Percentiles rank a stretch among this genome's conserved stretches.
These are phyloP conservation scores for Cheirogaleus medius DNA, from an alignment of 2,113 vertebrate genomes.

Conservation along the genomic window DNA sequence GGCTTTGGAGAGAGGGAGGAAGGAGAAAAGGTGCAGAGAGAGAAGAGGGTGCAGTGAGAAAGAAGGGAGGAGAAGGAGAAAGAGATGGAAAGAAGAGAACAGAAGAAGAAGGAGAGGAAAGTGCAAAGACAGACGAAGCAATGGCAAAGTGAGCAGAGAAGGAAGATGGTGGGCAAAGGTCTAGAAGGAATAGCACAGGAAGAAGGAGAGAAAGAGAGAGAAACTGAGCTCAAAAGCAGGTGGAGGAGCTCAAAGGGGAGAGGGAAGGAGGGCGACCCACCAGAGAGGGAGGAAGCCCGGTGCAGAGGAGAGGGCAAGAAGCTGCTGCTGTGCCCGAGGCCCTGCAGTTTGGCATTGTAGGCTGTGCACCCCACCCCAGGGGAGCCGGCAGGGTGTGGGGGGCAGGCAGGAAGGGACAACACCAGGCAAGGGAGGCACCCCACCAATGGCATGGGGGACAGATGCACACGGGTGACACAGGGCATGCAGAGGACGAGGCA, in stretches of 20 bases:
- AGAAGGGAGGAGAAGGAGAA: neutral
- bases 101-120: neutral
- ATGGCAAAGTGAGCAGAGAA: neutral
- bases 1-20: no score
- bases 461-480: conserved; percentile 73
- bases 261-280: conserved; percentile 86
- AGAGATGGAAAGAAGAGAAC: neutral
- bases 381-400: conserved; percentile 81
- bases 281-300: conserved; percentile 91
- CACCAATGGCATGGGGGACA: neutral
- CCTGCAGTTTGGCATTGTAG: conserved; percentile 93
- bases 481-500: conserved; percentile 65
- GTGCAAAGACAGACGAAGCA: neutral
- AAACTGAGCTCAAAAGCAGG: neutral
- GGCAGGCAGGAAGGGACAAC: conserved; percentile 73
- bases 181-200: neutral
- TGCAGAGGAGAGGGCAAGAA: conserved; percentile 84
- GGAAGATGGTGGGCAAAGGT: neutral
- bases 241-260: neutral
- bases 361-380: conserved; percentile 85
- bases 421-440: conserved; percentile 68
- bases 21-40: neutral
- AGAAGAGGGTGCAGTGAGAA: no score
- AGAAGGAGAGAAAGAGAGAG: neutral
- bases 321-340: conserved; percentile 84